Base-by-base conservation (phyloP, 2,797 vertebrate species). In the Lacerta bilineata region DNA sequence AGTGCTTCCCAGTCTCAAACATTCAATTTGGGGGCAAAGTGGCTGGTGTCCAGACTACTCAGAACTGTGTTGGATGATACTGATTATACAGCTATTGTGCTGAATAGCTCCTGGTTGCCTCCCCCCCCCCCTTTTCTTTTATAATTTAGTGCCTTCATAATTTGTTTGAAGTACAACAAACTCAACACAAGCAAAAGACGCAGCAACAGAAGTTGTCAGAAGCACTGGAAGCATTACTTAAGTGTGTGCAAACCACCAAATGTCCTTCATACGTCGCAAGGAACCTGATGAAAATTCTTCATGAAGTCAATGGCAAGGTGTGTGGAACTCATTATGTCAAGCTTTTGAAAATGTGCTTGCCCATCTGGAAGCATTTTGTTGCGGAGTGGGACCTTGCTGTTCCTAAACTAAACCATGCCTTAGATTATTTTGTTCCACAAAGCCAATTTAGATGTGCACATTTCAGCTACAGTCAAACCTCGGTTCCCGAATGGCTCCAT, bases 231-330 rank as follows among this genome's bases (percentile, higher is more conserved):
- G 96, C 93, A 90, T 95, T 99, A 80, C 94, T 99, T 59, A 90
- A 91, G 77, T 96, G 96, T 91, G 90, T 98, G 2, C 96, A 96
- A 91, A 87, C 71, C 1, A 88, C 96, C 0, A 78, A 90, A 90
- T 98, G 98, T 77, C 98, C 99, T 2, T 97, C 98, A 1, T 98
- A 99, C 80, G 93, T 97, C 77, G 95, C 97, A 89, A 96, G 95
- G 95, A 89, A 94, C 33, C 92, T 99, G 91, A 95, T 99, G 96
- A 95, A 94, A 79, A 94, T 97, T 1, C 96, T 99, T 93, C 91
- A 93, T 46, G 93, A 95, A 2, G 96, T 98, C 86, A 97, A 96
- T 50, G 98, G 97, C 91, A 96, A 98, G 97, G 99, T 99, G 82
- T 41, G 96, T 96, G 87, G 0, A 0, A 23, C 5, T 1, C 7